Conservation (phyloP, 2,113 vertebrate species). For the Cebus imitator region DNA sequence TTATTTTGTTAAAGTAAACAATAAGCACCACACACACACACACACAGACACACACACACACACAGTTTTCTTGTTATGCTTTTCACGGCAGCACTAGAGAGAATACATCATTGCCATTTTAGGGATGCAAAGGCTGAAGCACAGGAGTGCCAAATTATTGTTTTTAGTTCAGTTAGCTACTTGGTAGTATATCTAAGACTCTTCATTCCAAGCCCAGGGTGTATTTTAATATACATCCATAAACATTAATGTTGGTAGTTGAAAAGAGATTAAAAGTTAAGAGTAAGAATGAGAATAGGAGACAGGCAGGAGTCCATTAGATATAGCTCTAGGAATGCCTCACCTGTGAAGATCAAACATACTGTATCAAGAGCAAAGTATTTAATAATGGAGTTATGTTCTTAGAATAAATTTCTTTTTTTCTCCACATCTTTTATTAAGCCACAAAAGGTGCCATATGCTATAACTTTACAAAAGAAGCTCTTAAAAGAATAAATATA, state of each 20-base stretch:
- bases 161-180: neutral
- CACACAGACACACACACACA: neutral
- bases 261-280: slow-evolving; percentile 20
- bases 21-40: neutral
- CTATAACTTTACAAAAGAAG: slow-evolving; percentile 53
- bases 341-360: slow-evolving; percentile 21
- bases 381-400: slow-evolving; percentile 44
- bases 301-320: neutral
- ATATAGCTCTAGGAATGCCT: neutral
- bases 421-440: slow-evolving; percentile 39
- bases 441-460: neutral
- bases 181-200: neutral
- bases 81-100: neutral
- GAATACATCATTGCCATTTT: neutral
- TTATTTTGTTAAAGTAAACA: neutral
- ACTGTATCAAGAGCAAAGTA: slow-evolving; percentile 36
- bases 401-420: slow-evolving; percentile 31
- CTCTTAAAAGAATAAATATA: slow-evolving; percentile 48
- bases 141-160: neutral
- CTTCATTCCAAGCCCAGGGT: neutral
- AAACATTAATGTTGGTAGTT: slow-evolving; percentile 27
- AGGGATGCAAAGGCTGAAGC: neutral
- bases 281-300: neutral
- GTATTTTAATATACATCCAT: neutral
- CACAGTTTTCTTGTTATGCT: neutral